Conservation (phyloP, 35 echinoderm and acorn worm species). For the Strongylocentrotus purpuratus region DNA sequence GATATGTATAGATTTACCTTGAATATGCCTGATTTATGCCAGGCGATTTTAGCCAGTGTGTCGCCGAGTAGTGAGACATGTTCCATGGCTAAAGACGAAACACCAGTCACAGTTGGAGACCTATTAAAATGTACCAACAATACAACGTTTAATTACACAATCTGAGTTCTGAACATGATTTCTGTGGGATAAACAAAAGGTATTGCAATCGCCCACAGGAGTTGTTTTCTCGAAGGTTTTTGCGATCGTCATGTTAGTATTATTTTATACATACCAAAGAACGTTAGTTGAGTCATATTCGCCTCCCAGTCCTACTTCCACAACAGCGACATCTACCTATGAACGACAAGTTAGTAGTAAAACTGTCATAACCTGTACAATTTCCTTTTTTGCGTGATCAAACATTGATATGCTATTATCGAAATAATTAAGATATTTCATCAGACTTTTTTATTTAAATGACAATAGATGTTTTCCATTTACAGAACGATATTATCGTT, state of each 20-base stretch:
- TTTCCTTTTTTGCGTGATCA: not conserved
- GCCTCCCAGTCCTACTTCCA: slow-evolving; percentile 95
- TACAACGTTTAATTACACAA: too few relatives aligned
- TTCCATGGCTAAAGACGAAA: slow-evolving; percentile 85
- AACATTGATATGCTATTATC: too few relatives aligned
- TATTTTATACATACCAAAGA: slow-evolving; percentile 48
- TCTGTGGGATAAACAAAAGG: too few relatives aligned
- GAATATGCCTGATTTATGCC: slow-evolving; percentile 95
- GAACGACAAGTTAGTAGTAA: slow-evolving; percentile 22
- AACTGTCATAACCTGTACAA: not conserved
- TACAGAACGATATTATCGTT: too few relatives aligned
- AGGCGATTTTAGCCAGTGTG: slow-evolving; percentile 84
- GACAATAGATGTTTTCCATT: too few relatives aligned
- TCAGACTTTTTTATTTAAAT: too few relatives aligned
- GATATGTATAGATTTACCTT: slow-evolving; percentile 65
- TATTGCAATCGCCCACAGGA: too few relatives aligned
- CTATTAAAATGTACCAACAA: not conserved
- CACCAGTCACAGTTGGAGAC: slow-evolving; percentile 76
- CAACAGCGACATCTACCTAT: slow-evolving; percentile 95
- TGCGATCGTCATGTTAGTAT: not conserved
- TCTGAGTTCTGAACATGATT: too few relatives aligned
- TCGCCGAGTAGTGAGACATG: slow-evolving; percentile 73
- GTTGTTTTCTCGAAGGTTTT: too few relatives aligned
- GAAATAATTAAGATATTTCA: too few relatives aligned
- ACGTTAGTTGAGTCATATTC: slow-evolving; percentile 95